phyloP scores from a whole-genome alignment of 2,797 vertebrate genomes.

The Microctenopoma stevenorrisi region DNA sequence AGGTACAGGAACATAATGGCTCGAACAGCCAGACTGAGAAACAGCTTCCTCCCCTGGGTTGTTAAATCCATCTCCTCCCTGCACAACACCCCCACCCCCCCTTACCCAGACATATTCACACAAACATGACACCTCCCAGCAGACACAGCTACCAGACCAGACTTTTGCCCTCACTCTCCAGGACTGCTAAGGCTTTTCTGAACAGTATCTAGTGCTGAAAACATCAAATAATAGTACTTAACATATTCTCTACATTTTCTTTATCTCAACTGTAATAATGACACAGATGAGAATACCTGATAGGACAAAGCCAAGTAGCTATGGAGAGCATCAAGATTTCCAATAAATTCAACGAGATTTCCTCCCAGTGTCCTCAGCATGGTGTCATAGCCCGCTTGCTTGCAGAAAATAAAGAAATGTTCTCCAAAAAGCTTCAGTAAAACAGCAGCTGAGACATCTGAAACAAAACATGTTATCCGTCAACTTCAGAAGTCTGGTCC shows the following conservation, averaged over 20 bases:
- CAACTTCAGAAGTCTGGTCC: background rate
- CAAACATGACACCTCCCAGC: no score
- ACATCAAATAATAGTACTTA: no score
- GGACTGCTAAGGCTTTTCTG: no score
- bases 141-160: no score
- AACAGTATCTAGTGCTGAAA: no score
- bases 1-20: no score
- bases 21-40: no score
- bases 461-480: slow-evolving; percentile 2
- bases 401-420: slow-evolving; percentile 88
- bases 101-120: no score
- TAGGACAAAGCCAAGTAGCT: slow-evolving; percentile 87
- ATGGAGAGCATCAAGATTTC: slow-evolving; percentile 88
- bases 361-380: slow-evolving; percentile 87
- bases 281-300: slow-evolving; percentile 65
- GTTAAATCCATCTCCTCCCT: no score
- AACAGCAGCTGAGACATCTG: slow-evolving; percentile 68
- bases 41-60: no score
- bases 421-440: slow-evolving; percentile 87
- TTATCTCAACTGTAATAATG: background rate
- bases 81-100: no score
- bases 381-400: slow-evolving; percentile 86
- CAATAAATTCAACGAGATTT: slow-evolving; percentile 85
- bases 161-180: no score
- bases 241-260: background rate